Percentiles rank a stretch among this genome's conserved stretches.
These are phyloP conservation scores for Polietes domitor DNA, from an alignment of 2,888 invertebrate species.

Conservation along the genomic window DNA sequence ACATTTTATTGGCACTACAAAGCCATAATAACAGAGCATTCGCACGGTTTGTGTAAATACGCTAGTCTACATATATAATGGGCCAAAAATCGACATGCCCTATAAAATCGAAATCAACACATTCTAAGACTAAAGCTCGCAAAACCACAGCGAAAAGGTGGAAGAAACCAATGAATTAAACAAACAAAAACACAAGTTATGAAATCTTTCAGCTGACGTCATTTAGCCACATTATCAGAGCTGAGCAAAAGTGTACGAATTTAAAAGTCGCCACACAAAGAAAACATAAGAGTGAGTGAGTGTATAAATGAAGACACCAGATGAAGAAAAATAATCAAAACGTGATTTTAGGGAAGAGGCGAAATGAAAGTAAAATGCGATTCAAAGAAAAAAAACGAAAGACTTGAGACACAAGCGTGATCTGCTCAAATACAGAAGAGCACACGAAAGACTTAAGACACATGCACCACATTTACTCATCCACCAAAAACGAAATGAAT, in stretches of 20 bases:
- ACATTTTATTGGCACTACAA: neutral
- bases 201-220: constrained; percentile 55
- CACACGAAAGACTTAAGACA: constrained; percentile 45
- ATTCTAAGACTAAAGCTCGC: too few relatives aligned
- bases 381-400: constrained; percentile 42
- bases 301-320: neutral
- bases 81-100: neutral
- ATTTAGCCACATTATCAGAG: constrained; percentile 26
- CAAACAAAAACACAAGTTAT: constrained; percentile 48
- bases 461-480: constrained; percentile 20
- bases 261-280: neutral
- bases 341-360: neutral
- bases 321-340: neutral
- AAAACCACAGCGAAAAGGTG: neutral
- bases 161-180: neutral
- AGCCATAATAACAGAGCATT: neutral
- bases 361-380: constrained; percentile 45
- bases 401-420: constrained; percentile 25
- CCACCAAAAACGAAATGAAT: constrained; percentile 35
- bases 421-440: neutral
- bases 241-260: neutral
- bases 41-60: neutral
- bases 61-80: constrained; percentile 21
- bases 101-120: constrained; percentile 13
- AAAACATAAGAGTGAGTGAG: neutral